Evolutionary conservation across 2,888 invertebrate species (phyloP), one percentile per base, ranked within the genome.

Genomic region (Eupithecia exiguata): DNA sequence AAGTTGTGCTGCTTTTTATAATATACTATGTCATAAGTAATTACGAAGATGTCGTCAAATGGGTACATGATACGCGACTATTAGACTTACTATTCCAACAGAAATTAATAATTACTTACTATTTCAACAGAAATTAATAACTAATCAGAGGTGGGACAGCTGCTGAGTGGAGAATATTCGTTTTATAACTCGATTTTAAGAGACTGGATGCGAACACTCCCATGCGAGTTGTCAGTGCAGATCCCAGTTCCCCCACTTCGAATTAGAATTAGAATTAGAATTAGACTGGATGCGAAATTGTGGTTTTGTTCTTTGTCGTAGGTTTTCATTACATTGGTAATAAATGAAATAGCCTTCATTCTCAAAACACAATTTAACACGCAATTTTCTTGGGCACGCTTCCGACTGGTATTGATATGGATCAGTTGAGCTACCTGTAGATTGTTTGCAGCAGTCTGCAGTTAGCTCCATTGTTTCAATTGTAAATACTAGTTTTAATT

Each of bases 51-150:
- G 65, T 71, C 71, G 49, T 12, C 43, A n/a, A 68, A 65, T 53
- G 49, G 61, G 53, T 68, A 61, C 18, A 49, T 65, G 10, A 43
- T 62, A 71, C 58, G 40, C 21, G 70, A 58, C 74, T 69, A 71
- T 71, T 74, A 35, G 38, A 74, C 49, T 74, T 49, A 49, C 62
- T 62, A 38, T 63, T 63, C 40, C 35, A 70, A 68, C 67, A 70
- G 46, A 70, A 70, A 74, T 69, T 71, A 71, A 68, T 74, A 68
- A 74, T 68, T 18, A 74, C 49, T 49, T n/a, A 49, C 62, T 62
- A 36, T 63, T 38, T 35, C 40, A 71, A 68, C 67, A 70, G 46
- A 70, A 68, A 74, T 69, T 71, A 69, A 69, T 74, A 69, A 74
- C 65, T 7, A 65, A 71, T 71, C 69, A 65, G 40, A 43, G 53